Percentiles rank a stretch among this genome's conserved stretches.
phyloP scores from a whole-genome alignment of 2,113 vertebrate species.

The Apistogramma diplotaenia region DNA sequence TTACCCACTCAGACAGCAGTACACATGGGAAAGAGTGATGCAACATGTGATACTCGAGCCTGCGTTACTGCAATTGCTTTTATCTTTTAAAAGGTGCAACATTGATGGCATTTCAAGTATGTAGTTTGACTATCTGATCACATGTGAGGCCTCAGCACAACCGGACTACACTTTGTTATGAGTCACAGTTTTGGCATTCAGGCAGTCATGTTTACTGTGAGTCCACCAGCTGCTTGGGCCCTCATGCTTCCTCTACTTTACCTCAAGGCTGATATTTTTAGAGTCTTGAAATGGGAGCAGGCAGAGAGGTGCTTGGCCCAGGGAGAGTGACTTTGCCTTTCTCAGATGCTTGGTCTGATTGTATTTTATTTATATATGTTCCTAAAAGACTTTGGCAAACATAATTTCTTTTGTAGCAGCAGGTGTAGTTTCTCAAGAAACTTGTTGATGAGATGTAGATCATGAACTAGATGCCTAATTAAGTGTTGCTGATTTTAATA shows the following conservation, averaged over 20 bases:
- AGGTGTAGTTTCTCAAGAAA: fast-evolving
- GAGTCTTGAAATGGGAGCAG: constrained; percentile 63
- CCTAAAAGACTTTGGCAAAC: not conserved
- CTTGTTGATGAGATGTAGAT: not conserved
- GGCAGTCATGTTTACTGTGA: constrained; percentile 32
- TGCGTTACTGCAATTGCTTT: not conserved
- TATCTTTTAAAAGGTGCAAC: not conserved
- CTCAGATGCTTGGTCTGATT: constrained; percentile 19
- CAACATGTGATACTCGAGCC: not conserved
- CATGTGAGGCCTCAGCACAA: not conserved
- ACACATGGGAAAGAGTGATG: not conserved
- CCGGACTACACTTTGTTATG: not conserved
- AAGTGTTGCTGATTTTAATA: too few species aligned
- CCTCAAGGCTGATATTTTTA: constrained; percentile 68
- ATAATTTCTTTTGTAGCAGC: not conserved
- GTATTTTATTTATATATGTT: not conserved
- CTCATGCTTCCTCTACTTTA: constrained; percentile 23
- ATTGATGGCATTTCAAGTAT: not conserved
- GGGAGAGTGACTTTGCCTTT: constrained; percentile 30
- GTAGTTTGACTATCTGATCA: not conserved
- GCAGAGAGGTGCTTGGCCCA: constrained; percentile 9
- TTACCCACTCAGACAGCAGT: not conserved
- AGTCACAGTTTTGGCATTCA: constrained; percentile 40
- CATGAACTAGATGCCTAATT: not conserved
- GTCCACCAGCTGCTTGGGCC: constrained; percentile 44